Percentiles rank a stretch among this genome's conserved stretches.
phyloP scores from a whole-genome alignment of 2,888 invertebrate genomes.

The Euproctis similis region DNA sequence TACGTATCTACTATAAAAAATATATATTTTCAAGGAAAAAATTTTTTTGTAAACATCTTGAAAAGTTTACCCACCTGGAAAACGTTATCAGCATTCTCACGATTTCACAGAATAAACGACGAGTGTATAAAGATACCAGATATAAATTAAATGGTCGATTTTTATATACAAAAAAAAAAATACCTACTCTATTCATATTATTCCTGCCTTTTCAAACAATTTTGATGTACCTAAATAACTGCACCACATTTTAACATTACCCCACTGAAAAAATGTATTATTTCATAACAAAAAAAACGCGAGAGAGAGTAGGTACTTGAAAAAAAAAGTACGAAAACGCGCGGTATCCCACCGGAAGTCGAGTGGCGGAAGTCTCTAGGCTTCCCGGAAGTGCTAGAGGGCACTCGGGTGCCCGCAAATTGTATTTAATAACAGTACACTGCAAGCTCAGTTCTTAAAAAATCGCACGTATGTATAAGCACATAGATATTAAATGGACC shows the following conservation, averaged over 20 bases:
- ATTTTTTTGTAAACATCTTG: no score
- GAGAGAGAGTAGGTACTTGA: conserved; percentile 48
- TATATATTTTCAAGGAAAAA: no score
- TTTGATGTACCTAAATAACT: conserved; percentile 17
- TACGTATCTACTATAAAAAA: no score
- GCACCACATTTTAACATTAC: conserved; percentile 31
- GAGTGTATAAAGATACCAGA: conserved; percentile 4
- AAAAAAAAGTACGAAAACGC: conserved; percentile 58
- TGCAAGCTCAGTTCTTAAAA: conserved; percentile 35
- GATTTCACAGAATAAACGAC: no score
- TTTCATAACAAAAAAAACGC: conserved; percentile 48
- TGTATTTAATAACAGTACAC: conserved; percentile 61
- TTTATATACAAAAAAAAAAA: conserved; percentile 12
- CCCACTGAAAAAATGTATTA: conserved; percentile 25
- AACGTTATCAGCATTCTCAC: no score
- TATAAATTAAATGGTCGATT: conserved; percentile 10
- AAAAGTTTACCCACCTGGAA: no score
- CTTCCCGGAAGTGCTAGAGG: conserved; percentile 68
- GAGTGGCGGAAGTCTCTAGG: conserved; percentile 64
- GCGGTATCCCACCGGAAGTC: conserved; percentile 63
- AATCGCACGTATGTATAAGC: conserved; percentile 26
- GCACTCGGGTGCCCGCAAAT: conserved; percentile 57
- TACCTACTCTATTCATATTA: conserved; percentile 9
- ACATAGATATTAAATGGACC: no score
- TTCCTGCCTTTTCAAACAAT: conserved; percentile 11